These are phyloP conservation scores for Rutpela maculata DNA, from an alignment of 2,888 invertebrate species.

Conservation along the genomic window DNA sequence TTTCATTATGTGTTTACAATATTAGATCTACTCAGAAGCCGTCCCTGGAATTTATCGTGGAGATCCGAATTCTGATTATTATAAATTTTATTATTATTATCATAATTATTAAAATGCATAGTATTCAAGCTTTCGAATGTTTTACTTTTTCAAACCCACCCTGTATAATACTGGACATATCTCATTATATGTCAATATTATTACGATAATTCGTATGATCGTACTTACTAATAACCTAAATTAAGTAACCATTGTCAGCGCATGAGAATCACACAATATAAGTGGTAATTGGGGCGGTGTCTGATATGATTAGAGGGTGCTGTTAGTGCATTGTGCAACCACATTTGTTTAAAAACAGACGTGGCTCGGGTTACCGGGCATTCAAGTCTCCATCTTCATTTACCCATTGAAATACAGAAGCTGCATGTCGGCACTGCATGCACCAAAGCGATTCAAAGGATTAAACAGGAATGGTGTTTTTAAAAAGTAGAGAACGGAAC, in stretches of 20 bases:
- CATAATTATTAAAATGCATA: no score
- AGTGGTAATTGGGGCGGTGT: slow-evolving; percentile 58
- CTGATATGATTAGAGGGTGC: slow-evolving; percentile 59
- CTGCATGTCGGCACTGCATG: slow-evolving; percentile 31
- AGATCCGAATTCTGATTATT: no score
- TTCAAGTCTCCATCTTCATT: slow-evolving; percentile 48
- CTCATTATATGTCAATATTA: slow-evolving; percentile 18
- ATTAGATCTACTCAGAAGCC: no score
- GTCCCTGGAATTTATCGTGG: no score
- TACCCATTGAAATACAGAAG: slow-evolving; percentile 24
- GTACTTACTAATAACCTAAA: slow-evolving; percentile 33
- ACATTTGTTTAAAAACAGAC: slow-evolving; percentile 61
- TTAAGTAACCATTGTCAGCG: slow-evolving; percentile 16
- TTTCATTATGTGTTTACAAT: no score
- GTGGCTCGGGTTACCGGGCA: slow-evolving; percentile 55
- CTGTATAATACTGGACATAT: not conserved
- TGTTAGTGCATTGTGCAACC: slow-evolving; percentile 56
- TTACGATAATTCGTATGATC: slow-evolving; percentile 7
- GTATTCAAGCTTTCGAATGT: no score
- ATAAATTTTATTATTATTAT: no score
- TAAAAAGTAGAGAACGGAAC: slow-evolving; percentile 39
- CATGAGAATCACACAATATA: slow-evolving; percentile 38
- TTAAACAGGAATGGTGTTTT: slow-evolving; percentile 36
- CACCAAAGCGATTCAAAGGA: slow-evolving; percentile 39
- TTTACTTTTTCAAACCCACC: not conserved